A percentile compares a stretch with the other conserved stretches of the same genome.
Evolutionary conservation across 2,113 vertebrate species (phyloP).

Genomic region (Gopherus evgoodei): DNA sequence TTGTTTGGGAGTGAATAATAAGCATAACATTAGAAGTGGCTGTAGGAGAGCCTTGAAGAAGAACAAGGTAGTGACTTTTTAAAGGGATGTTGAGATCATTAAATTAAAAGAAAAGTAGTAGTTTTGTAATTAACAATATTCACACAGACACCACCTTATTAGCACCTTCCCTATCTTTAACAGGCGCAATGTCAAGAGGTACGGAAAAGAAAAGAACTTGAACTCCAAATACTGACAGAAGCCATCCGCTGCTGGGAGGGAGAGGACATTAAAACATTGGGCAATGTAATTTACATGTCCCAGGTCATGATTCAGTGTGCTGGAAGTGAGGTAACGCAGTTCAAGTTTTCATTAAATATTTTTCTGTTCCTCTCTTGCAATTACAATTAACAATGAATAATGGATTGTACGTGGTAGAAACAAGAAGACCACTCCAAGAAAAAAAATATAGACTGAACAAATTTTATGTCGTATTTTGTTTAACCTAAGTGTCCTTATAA

Average conservation of each 20-base stretch:
- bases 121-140: background rate
- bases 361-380: background rate
- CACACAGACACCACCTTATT: background rate
- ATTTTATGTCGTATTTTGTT: background rate
- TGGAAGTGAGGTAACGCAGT: constrained; percentile 87
- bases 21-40: background rate
- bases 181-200: constrained; percentile 97
- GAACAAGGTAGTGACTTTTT: background rate
- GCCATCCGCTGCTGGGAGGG: constrained; percentile 96
- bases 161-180: background rate
- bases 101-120: background rate
- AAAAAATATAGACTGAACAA: background rate
- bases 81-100: background rate
- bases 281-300: constrained; percentile 95
- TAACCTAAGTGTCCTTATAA: background rate
- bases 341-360: background rate
- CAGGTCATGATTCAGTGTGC: constrained; percentile 93
- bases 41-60: background rate
- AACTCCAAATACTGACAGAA: constrained; percentile 95
- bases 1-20: background rate
- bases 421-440: background rate
- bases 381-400: background rate
- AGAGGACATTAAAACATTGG: constrained; percentile 94
- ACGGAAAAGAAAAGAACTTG: constrained; percentile 95
- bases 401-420: background rate